phyloP scores from a whole-genome alignment of 1,140 invertebrate genomes.

The Drosophila nebulosa region DNA sequence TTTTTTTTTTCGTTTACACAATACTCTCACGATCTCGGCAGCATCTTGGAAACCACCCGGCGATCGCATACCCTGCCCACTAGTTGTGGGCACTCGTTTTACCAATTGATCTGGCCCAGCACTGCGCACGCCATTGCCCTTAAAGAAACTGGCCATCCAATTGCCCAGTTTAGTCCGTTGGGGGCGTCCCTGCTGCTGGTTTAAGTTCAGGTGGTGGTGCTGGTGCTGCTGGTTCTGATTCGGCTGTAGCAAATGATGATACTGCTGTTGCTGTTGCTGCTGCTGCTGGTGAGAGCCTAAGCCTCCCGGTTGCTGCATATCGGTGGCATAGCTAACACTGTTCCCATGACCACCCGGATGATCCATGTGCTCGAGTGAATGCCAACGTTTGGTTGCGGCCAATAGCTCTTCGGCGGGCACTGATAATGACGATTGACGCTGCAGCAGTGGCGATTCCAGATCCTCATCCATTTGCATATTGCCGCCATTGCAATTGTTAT shows the following conservation, averaged over 20 bases:
- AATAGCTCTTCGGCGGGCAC: slow-evolving; percentile 81
- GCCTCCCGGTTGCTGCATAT: slow-evolving; percentile 28
- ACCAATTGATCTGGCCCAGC: slow-evolving; percentile 27
- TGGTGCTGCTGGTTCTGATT: background rate
- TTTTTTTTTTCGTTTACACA: slow-evolving; percentile 54
- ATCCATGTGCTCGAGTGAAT: slow-evolving; percentile 87
- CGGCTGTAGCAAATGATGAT: background rate
- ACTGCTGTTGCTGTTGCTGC: slow-evolving; percentile 12
- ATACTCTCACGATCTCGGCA: slow-evolving; percentile 79
- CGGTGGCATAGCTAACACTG: slow-evolving; percentile 72
- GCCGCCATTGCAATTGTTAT: slow-evolving; percentile 82
- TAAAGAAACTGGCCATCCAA: slow-evolving; percentile 61
- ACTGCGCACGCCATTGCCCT: slow-evolving; percentile 48
- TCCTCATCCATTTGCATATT: slow-evolving; percentile 78
- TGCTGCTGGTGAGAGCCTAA: slow-evolving; percentile 6
- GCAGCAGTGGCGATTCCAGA: slow-evolving; percentile 83
- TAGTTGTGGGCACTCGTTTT: slow-evolving; percentile 57
- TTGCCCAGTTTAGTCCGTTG: slow-evolving; percentile 40
- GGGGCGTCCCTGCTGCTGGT: slow-evolving; percentile 26
- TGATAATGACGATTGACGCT: slow-evolving; percentile 82
- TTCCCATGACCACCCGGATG: slow-evolving; percentile 81
- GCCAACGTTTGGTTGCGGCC: slow-evolving; percentile 86
- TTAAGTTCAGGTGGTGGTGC: background rate
- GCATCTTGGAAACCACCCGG: slow-evolving; percentile 54
- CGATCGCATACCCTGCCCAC: slow-evolving; percentile 56